Conservation (phyloP, 2,797 vertebrate genomes). For the Apogon talboti region DNA sequence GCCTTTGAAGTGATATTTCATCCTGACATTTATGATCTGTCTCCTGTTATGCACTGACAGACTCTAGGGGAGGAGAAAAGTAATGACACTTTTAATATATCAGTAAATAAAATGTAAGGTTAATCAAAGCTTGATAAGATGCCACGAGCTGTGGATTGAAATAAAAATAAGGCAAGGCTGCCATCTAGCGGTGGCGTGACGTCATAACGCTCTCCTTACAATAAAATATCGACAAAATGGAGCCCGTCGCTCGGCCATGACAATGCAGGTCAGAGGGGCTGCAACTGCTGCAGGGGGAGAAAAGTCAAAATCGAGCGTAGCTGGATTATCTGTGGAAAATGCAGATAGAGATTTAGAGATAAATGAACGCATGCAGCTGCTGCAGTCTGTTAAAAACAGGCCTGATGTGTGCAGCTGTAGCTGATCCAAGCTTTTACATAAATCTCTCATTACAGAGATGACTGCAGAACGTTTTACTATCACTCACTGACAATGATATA, state of each 20-base stretch:
- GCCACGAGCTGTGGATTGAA: neutral
- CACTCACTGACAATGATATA: no score
- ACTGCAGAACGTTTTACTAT: neutral
- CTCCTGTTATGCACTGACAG: neutral
- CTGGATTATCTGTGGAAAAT: neutral
- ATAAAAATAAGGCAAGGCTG: slow-evolving; percentile 5
- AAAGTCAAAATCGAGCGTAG: neutral
- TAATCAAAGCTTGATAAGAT: slow-evolving; percentile 13
- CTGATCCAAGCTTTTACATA: neutral
- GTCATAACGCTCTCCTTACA: slow-evolving; percentile 5
- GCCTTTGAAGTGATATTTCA: slow-evolving; percentile 15
- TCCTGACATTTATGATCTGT: slow-evolving; percentile 10
- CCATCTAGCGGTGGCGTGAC: slow-evolving; percentile 56
- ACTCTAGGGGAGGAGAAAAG: neutral
- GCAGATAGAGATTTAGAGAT: neutral
- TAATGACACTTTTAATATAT: slow-evolving; percentile 6
- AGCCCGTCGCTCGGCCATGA: slow-evolving; percentile 78
- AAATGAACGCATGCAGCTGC: neutral
- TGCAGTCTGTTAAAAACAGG: neutral
- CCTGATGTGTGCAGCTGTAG: slow-evolving; percentile 5
- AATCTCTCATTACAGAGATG: neutral
- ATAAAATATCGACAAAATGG: slow-evolving; percentile 80
- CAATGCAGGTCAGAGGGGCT: slow-evolving; percentile 71
- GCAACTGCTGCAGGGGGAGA: slow-evolving; percentile 22
- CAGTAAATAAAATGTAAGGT: slow-evolving; percentile 19